Percentiles rank a stretch among this genome's conserved stretches.
These are phyloP conservation scores for Crenuchus spilurus DNA, from an alignment of 2,797 vertebrate genomes.

Conservation along the genomic window DNA sequence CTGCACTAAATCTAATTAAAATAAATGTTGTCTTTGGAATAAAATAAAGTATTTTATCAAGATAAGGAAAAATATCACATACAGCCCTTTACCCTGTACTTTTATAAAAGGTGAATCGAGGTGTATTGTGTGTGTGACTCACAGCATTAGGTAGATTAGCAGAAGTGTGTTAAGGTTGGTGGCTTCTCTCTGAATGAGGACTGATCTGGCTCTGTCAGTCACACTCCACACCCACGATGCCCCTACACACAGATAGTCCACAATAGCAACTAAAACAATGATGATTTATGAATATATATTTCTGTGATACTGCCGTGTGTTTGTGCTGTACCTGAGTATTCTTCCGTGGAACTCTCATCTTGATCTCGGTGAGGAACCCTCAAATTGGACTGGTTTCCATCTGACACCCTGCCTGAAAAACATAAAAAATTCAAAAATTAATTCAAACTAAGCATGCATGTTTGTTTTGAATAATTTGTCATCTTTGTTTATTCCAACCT, in stretches of 20 bases:
- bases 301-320: background rate
- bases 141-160: conserved; percentile 87
- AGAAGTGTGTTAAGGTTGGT: conserved; percentile 79
- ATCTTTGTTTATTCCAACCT: too few relatives aligned
- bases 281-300: background rate
- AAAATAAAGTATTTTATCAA: too few relatives aligned
- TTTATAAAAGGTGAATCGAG: too few relatives aligned
- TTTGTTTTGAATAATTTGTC: too few relatives aligned
- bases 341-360: conserved; percentile 68
- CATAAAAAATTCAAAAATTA: background rate
- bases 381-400: conserved; percentile 47
- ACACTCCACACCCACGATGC: conserved; percentile 66
- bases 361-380: conserved; percentile 57
- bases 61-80: too few relatives aligned
- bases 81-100: too few relatives aligned
- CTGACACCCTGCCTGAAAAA: conserved; percentile 61
- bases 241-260: conserved; percentile 56
- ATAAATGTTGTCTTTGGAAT: too few relatives aligned
- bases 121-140: conserved; percentile 57
- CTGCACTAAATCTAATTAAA: too few relatives aligned
- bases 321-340: conserved; percentile 61
- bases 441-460: too few relatives aligned
- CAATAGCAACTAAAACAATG: background rate
- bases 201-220: conserved; percentile 65
- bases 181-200: conserved; percentile 74